phyloP scores from a whole-genome alignment of 1,140 invertebrate species.

The Atta texana region DNA sequence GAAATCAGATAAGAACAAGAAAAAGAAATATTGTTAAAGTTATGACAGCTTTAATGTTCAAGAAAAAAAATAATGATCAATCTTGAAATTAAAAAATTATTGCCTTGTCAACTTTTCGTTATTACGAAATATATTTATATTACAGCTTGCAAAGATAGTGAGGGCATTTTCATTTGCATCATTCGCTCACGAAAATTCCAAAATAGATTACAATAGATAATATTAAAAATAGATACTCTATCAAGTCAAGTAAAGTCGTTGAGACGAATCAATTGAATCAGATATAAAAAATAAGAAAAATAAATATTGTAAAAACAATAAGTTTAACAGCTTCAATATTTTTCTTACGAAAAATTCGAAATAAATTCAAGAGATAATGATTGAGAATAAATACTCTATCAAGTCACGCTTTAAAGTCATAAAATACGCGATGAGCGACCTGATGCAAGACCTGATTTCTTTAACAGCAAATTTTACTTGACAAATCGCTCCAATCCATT shows the following conservation, averaged over 20 bases:
- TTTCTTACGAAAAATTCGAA: background rate
- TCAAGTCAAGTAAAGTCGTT: background rate
- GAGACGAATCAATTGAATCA: background rate
- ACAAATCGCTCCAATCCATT: conserved; percentile 20
- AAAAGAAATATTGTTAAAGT: background rate
- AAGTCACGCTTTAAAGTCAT: background rate
- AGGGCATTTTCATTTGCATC: background rate
- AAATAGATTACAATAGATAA: background rate
- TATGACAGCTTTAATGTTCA: background rate
- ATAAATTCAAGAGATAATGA: background rate
- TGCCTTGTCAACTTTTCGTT: background rate
- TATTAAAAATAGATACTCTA: background rate
- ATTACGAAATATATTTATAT: background rate
- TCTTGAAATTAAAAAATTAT: background rate
- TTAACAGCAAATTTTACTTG: conserved; percentile 23
- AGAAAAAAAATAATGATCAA: background rate
- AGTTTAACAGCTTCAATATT: background rate
- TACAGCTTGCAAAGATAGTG: background rate
- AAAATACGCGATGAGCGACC: background rate
- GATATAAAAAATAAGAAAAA: background rate
- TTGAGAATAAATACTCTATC: background rate
- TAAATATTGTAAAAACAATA: background rate
- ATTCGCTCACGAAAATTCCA: background rate
- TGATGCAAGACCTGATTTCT: background rate
- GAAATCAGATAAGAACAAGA: background rate